These are phyloP conservation scores for Anthopleura sola DNA, from an alignment of 64 coral and sea anemone species.

Conservation along the genomic window DNA sequence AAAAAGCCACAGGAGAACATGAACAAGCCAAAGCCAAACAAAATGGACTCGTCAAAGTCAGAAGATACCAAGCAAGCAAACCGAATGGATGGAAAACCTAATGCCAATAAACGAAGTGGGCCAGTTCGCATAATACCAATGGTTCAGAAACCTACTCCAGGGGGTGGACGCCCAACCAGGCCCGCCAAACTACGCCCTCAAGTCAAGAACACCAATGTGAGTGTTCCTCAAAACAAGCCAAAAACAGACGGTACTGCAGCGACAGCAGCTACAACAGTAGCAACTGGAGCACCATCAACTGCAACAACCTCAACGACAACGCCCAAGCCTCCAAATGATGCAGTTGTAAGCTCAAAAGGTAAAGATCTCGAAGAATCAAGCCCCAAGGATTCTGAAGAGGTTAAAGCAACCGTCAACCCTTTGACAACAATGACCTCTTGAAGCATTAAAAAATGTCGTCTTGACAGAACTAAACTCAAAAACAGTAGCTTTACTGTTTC, in stretches of 20 bases:
- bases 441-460: neutral
- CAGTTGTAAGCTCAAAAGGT: conserved; percentile 36
- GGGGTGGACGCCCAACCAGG: neutral
- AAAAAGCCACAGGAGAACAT: conserved; percentile 37
- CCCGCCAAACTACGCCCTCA: conserved; percentile 42
- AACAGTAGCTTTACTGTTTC: neutral
- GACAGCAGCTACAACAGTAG: conserved; percentile 14
- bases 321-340: conserved; percentile 35
- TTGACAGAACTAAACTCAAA: neutral
- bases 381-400: conserved; percentile 44
- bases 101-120: conserved; percentile 22
- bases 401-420: conserved; percentile 19
- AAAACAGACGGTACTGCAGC: conserved; percentile 4
- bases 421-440: conserved; percentile 9
- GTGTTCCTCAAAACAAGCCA: neutral
- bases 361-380: conserved; percentile 30
- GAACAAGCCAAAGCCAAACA: conserved; percentile 65
- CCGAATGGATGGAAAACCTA: conserved; percentile 48
- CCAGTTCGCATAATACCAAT: conserved; percentile 33
- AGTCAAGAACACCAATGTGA: neutral
- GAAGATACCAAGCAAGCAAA: conserved; percentile 41
- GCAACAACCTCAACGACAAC: neutral
- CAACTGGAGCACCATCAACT: neutral
- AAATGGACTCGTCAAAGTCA: conserved; percentile 45
- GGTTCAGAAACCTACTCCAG: conserved; percentile 3